phyloP scores from a whole-genome alignment of 1,140 invertebrate species.

The Kradibia gibbosae region DNA sequence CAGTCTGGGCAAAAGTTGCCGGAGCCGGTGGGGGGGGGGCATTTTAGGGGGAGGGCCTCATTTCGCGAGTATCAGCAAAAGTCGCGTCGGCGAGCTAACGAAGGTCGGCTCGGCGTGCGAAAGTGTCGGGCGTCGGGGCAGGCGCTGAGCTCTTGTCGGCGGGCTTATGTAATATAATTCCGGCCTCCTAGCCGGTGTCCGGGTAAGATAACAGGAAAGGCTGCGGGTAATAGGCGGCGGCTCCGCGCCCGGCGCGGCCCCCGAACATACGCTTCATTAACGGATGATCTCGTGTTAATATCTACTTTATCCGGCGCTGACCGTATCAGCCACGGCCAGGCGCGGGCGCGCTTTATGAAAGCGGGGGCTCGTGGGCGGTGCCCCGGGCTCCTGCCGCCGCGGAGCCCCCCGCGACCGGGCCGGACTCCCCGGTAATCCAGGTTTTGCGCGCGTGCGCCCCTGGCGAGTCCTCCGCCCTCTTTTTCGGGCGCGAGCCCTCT shows the following conservation, averaged over 20 bases:
- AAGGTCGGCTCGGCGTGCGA: conserved; percentile 43
- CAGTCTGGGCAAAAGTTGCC: too few relatives aligned
- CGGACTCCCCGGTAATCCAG: background rate
- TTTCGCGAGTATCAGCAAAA: too few relatives aligned
- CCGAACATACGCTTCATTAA: conserved; percentile 74
- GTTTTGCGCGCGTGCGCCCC: background rate
- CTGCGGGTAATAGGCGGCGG: conserved; percentile 71
- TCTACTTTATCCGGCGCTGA: conserved; percentile 69
- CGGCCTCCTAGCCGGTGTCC: conserved; percentile 62
- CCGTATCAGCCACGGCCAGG: conserved; percentile 50
- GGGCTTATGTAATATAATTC: conserved; percentile 47
- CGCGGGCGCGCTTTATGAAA: conserved; percentile 6
- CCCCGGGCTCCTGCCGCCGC: background rate
- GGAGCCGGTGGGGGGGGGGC: too few relatives aligned
- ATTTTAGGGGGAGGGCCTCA: too few relatives aligned
- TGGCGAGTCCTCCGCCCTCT: background rate
- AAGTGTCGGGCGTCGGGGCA: conserved; percentile 23
- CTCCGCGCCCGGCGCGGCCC: conserved; percentile 53
- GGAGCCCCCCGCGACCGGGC: too few relatives aligned
- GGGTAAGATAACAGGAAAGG: conserved; percentile 74
- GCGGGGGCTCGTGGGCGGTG: background rate
- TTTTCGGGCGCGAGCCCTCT: background rate
- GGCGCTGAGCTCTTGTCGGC: background rate
- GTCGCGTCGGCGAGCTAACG: conserved; percentile 28
- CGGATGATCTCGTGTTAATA: conserved; percentile 75